Percentiles rank a stretch among this genome's conserved stretches.
phyloP scores from a whole-genome alignment of 2,888 invertebrate species.

The Abrostola tripartita region DNA sequence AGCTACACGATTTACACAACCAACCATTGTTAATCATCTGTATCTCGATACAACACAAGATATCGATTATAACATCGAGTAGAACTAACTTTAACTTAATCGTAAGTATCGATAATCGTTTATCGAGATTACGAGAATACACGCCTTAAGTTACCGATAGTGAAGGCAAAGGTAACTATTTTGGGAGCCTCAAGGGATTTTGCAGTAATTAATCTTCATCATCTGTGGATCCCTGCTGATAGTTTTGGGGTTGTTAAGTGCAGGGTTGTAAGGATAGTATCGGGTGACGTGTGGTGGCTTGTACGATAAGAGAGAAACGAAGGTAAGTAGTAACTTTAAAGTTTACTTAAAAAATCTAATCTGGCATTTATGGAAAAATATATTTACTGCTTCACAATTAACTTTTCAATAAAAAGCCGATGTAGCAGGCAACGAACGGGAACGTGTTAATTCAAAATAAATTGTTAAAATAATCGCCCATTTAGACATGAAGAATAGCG shows the following conservation, averaged over 20 bases:
- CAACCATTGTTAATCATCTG: conserved; percentile 24
- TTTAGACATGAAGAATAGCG: conserved; percentile 6
- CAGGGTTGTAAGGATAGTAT: conserved; percentile 18
- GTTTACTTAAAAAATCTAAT: too few relatives aligned
- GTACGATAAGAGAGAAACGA: conserved; percentile 6
- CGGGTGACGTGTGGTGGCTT: conserved; percentile 8
- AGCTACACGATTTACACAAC: conserved; percentile 2
- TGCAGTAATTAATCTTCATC: conserved; percentile 68
- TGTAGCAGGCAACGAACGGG: background rate
- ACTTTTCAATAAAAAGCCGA: too few relatives aligned
- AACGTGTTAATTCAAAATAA: conserved; percentile 11
- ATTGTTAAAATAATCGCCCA: conserved; percentile 1
- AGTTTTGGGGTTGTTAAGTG: conserved; percentile 49
- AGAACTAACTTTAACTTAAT: conserved; percentile 37
- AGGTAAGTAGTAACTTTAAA: conserved; percentile 28
- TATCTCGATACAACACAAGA: conserved; percentile 13
- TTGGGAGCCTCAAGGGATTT: conserved; percentile 43
- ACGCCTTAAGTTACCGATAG: conserved; percentile 33
- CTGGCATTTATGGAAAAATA: too few relatives aligned
- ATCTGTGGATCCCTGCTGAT: conserved; percentile 48
- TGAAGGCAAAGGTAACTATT: conserved; percentile 56
- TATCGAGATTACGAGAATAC: conserved; percentile 48
- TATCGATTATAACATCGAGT: conserved; percentile 14
- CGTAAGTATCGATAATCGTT: conserved; percentile 52
- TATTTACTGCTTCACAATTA: too few relatives aligned